Evolutionary conservation across 2,888 invertebrate species (phyloP).

Genomic region (Siphlonurus alternatus): DNA sequence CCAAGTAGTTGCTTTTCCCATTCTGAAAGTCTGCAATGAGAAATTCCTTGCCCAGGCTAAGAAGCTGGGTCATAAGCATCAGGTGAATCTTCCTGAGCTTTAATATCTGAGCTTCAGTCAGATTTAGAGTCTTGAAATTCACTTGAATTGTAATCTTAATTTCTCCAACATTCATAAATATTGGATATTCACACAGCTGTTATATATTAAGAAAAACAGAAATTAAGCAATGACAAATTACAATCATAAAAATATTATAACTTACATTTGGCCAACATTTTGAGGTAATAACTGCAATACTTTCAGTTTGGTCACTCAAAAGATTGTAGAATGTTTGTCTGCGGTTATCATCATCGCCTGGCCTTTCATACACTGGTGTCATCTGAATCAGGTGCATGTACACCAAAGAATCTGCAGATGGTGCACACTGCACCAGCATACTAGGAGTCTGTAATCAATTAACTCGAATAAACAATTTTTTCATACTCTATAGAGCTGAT

Average conservation of each 20-base stretch:
- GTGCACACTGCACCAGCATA: not conserved
- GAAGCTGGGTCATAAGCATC: constrained; percentile 53
- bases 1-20: not conserved
- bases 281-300: constrained; percentile 46
- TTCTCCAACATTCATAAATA: constrained; percentile 51
- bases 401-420: constrained; percentile 14
- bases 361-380: constrained; percentile 32
- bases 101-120: constrained; percentile 33
- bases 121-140: constrained; percentile 29
- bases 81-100: constrained; percentile 46
- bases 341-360: constrained; percentile 29
- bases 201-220: constrained; percentile 12
- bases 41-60: constrained; percentile 44
- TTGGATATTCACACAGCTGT: constrained; percentile 45
- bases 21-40: constrained; percentile 20
- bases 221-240: constrained; percentile 7
- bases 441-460: not conserved
- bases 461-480: no score
- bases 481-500: no score
- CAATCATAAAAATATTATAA: no score
- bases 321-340: constrained; percentile 35
- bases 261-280: constrained; percentile 18
- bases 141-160: constrained; percentile 32
- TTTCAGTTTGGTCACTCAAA: constrained; percentile 28
- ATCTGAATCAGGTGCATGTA: constrained; percentile 43